These are phyloP conservation scores for Adelges cooleyi DNA, from an alignment of 1,140 invertebrate genomes.

Conservation along the genomic window DNA sequence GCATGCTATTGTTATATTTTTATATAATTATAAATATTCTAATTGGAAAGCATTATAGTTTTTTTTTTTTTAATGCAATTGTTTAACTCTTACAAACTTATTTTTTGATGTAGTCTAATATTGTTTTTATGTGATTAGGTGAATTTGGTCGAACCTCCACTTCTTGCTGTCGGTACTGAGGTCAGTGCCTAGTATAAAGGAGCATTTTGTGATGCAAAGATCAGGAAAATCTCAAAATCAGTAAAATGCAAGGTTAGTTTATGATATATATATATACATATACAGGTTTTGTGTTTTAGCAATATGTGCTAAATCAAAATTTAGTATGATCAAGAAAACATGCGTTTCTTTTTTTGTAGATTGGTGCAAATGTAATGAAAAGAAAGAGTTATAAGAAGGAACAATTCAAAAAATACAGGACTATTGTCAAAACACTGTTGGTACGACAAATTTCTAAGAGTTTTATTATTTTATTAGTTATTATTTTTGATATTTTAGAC, in stretches of 20 bases:
- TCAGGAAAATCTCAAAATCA: conserved; percentile 82
- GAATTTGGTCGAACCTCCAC: conserved; percentile 71
- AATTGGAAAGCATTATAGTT: too few species aligned
- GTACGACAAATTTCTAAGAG: too few species aligned
- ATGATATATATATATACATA: conserved; percentile 37
- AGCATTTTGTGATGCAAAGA: conserved; percentile 98
- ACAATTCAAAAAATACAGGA: conserved; percentile 94
- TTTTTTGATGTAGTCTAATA: too few species aligned
- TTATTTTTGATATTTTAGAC: too few species aligned
- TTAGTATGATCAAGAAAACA: too few species aligned
- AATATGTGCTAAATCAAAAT: too few species aligned
- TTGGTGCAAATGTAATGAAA: conserved; percentile 67
- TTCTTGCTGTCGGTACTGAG: conserved; percentile 89
- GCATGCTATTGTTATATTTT: too few species aligned
- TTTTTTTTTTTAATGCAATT: too few species aligned
- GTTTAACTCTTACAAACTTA: too few species aligned
- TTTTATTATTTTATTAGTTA: too few species aligned
- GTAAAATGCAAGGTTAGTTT: conserved; percentile 84
- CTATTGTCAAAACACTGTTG: conserved; percentile 93
- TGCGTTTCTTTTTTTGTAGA: conserved; percentile 35
- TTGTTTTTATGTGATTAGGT: neutral
- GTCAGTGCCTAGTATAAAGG: conserved; percentile 99
- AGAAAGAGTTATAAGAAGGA: conserved; percentile 76
- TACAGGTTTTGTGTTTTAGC: conserved; percentile 24
- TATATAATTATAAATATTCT: too few species aligned